These are phyloP conservation scores for Drosophila suzukii DNA, from an alignment of 1,140 invertebrate species.

Conservation along the genomic window DNA sequence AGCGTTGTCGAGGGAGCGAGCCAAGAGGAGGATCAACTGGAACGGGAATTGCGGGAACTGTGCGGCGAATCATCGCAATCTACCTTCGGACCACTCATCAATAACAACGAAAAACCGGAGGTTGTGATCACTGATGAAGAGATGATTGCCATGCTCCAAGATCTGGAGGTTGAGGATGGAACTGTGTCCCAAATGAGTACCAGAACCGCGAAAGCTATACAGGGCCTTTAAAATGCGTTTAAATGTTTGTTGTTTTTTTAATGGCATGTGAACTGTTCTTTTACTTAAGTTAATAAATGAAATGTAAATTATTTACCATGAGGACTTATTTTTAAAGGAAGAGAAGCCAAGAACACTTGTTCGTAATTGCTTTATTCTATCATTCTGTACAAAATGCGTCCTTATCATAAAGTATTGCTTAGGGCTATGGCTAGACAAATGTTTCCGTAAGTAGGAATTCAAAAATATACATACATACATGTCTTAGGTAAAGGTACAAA, in stretches of 20 bases:
- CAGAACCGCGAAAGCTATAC: background rate
- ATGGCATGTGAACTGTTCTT: slow-evolving; percentile 7
- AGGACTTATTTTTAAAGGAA: background rate
- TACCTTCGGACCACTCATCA: background rate
- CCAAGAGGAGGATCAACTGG: slow-evolving; percentile 67
- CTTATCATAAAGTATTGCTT: slow-evolving; percentile 65
- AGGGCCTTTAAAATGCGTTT: background rate
- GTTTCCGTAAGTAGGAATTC: slow-evolving; percentile 80
- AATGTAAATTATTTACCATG: background rate
- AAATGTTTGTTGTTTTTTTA: slow-evolving; percentile 14
- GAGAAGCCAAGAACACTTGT: slow-evolving; percentile 7
- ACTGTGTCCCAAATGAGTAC: slow-evolving; percentile 34
- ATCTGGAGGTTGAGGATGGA: slow-evolving; percentile 67
- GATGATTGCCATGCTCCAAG: slow-evolving; percentile 67
- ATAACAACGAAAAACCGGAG: slow-evolving; percentile 42
- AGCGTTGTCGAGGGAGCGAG: slow-evolving; percentile 11
- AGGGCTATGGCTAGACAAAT: slow-evolving; percentile 78
- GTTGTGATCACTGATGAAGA: slow-evolving; percentile 67
- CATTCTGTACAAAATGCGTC: slow-evolving; percentile 81
- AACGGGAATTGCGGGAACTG: slow-evolving; percentile 61
- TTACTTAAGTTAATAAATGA: slow-evolving; percentile 2
- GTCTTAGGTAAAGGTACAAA: slow-evolving; percentile 60
- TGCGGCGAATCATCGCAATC: slow-evolving; percentile 28
- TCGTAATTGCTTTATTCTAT: slow-evolving; percentile 72
- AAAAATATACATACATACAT: slow-evolving; percentile 77